A percentile compares a stretch with the other conserved stretches of the same genome.
These are phyloP conservation scores for Heteractis magnifica DNA, from an alignment of 92 coral and sea anemone species.

Conservation along the genomic window DNA sequence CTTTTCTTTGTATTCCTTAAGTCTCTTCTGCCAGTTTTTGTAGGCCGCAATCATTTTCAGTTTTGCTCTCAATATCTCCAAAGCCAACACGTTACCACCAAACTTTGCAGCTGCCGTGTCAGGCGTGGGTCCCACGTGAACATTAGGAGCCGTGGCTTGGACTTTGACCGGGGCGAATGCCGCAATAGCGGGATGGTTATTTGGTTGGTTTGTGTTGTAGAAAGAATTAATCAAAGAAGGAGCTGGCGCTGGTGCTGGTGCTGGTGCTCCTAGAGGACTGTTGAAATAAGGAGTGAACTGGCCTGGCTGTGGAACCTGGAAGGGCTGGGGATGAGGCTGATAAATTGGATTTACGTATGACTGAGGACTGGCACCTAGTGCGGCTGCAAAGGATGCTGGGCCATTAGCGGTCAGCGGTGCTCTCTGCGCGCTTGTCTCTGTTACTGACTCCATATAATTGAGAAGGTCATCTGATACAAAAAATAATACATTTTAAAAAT, in stretches of 20 bases:
- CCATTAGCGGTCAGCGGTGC: slow-evolving; percentile 58
- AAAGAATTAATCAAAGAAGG: slow-evolving; percentile 23
- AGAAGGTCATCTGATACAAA: slow-evolving; percentile 50
- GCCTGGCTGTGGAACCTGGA: slow-evolving; percentile 12
- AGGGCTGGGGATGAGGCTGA: slow-evolving; percentile 33
- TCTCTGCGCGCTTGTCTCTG: slow-evolving; percentile 54
- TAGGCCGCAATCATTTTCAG: slow-evolving; percentile 89
- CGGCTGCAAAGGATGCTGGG: slow-evolving; percentile 25
- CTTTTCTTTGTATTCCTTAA: slow-evolving; percentile 66
- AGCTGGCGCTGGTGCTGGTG: slow-evolving; percentile 13
- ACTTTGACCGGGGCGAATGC: slow-evolving; percentile 25
- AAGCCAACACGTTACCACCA: slow-evolving; percentile 72
- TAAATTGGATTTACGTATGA: slow-evolving; percentile 12
- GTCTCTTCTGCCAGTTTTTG: slow-evolving; percentile 79
- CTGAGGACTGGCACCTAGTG: slow-evolving; percentile 43
- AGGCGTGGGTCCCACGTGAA: slow-evolving; percentile 58
- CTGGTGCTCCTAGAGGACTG: slow-evolving; percentile 9
- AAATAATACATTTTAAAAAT: not conserved
- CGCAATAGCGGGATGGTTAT: slow-evolving; percentile 25
- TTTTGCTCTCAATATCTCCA: slow-evolving; percentile 70
- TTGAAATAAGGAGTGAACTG: slow-evolving; percentile 36
- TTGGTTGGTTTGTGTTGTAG: slow-evolving; percentile 23
- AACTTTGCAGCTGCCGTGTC: slow-evolving; percentile 73
- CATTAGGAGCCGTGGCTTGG: slow-evolving; percentile 9
- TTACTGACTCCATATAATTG: slow-evolving; percentile 77